These are phyloP conservation scores for Parotia lawesii DNA, from an alignment of 2,113 vertebrate genomes.

Conservation along the genomic window DNA sequence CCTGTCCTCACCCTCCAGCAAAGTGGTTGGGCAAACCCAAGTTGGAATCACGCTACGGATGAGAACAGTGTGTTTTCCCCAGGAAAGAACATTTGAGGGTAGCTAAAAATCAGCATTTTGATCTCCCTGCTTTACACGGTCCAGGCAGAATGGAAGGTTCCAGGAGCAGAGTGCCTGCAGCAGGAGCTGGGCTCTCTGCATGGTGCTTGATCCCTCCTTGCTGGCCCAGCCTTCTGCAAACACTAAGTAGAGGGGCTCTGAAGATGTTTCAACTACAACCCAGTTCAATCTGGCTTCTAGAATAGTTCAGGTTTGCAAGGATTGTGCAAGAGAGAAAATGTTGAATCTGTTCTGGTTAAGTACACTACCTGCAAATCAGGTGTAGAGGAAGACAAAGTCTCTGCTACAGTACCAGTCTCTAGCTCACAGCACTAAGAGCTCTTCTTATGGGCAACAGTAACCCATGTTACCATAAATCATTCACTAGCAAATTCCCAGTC, in stretches of 20 bases:
- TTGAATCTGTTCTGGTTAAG: not conserved
- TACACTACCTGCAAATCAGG: not conserved
- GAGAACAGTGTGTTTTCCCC: not conserved
- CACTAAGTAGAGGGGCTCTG: rapidly evolving
- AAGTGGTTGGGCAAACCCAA: not conserved
- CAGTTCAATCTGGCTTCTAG: not conserved
- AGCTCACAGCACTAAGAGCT: not conserved
- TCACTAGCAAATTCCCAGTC: not conserved
- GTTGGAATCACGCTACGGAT: not conserved
- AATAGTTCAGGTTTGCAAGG: not conserved
- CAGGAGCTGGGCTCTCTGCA: not conserved
- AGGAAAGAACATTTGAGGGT: not conserved
- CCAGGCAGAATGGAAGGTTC: not conserved
- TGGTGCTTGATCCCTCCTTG: not conserved
- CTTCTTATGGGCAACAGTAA: not conserved
- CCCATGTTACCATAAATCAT: not conserved
- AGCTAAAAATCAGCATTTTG: not conserved
- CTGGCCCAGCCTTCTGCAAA: not conserved
- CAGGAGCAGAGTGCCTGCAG: not conserved
- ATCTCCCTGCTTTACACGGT: not conserved
- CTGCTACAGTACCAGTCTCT: not conserved
- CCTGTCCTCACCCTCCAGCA: not conserved
- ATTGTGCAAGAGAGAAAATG: not conserved
- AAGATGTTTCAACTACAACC: not conserved
- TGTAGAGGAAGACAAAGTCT: not conserved